Evolutionary conservation across 2,113 vertebrate genomes (phyloP).

Genomic region (Hypomesus transpacificus): DNA sequence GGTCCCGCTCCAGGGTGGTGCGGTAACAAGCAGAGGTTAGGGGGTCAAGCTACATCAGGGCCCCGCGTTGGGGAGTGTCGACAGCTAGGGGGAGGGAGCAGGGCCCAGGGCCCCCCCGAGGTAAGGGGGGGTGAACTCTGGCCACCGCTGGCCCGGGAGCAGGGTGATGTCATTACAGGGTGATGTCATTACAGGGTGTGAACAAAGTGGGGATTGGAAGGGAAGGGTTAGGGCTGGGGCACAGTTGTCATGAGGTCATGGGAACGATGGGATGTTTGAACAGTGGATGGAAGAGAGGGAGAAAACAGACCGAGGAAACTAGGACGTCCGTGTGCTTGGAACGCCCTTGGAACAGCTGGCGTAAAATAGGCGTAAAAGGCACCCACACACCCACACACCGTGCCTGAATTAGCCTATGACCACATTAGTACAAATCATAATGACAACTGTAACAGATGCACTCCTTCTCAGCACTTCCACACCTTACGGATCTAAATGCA

Average conservation of each 20-base stretch:
- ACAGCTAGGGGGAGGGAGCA: conserved; percentile 18
- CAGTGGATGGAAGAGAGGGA: conserved; percentile 36
- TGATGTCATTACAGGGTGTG: conserved; percentile 43
- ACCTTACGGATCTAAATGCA: not conserved
- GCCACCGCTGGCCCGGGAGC: not conserved
- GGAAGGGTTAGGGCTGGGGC: conserved; percentile 50
- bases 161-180: conserved; percentile 9
- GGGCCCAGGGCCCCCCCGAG: not conserved
- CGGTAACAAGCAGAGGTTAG: conserved; percentile 45
- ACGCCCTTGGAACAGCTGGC: conserved; percentile 27
- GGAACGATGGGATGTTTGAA: conserved; percentile 61
- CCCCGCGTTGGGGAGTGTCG: conserved; percentile 38
- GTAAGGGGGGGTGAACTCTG: conserved; percentile 11
- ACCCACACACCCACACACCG: not conserved
- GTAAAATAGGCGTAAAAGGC: not conserved
- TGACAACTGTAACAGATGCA: not conserved
- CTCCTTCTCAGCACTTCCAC: not conserved
- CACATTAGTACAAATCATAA: too few species aligned
- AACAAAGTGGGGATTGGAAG: conserved; percentile 17
- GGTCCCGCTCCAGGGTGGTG: conserved; percentile 30
- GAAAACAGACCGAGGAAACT: conserved; percentile 24
- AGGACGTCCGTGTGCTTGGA: not conserved
- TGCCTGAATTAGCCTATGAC: too few species aligned
- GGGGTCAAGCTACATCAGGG: conserved; percentile 40
- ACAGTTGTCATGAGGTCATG: conserved; percentile 61